phyloP scores from a whole-genome alignment of 1,140 invertebrate genomes.

The Trichonephila clavata region DNA sequence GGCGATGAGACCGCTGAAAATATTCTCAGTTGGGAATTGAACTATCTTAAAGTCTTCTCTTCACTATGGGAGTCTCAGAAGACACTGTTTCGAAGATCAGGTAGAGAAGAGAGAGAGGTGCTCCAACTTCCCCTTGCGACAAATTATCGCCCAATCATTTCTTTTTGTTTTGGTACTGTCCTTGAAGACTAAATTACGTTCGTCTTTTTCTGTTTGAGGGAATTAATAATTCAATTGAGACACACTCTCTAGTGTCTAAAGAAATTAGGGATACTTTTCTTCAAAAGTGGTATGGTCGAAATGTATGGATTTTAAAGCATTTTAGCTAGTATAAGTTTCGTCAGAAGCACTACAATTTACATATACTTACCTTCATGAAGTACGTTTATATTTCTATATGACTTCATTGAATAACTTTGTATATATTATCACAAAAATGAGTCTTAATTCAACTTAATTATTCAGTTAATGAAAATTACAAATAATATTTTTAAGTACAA shows the following conservation, averaged over 20 bases:
- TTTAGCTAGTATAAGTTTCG: not conserved
- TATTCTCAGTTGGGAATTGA: conserved; percentile 38
- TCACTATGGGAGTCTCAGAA: not conserved
- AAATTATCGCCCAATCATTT: conserved; percentile 4
- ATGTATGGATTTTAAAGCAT: not conserved
- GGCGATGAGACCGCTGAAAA: conserved; percentile 23
- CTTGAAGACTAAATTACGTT: conserved; percentile 1
- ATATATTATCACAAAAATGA: no score
- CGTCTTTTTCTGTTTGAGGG: conserved; percentile 6
- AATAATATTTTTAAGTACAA: no score
- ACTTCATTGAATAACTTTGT: no score
- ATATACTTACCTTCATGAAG: not conserved
- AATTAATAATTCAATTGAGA: conserved; percentile 20
- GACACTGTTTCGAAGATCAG: not conserved
- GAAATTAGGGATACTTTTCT: not conserved
- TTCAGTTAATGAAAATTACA: no score
- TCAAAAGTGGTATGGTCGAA: not conserved
- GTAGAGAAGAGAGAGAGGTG: not conserved
- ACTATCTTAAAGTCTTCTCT: conserved; percentile 42
- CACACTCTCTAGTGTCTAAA: not conserved
- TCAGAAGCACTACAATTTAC: not conserved
- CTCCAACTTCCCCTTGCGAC: not conserved
- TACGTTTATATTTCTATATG: no score
- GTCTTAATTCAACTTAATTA: no score
- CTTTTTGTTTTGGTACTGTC: not conserved